Evolutionary conservation across 2,888 invertebrate genomes (phyloP).

Genomic region (Auanema freiburgensis): DNA sequence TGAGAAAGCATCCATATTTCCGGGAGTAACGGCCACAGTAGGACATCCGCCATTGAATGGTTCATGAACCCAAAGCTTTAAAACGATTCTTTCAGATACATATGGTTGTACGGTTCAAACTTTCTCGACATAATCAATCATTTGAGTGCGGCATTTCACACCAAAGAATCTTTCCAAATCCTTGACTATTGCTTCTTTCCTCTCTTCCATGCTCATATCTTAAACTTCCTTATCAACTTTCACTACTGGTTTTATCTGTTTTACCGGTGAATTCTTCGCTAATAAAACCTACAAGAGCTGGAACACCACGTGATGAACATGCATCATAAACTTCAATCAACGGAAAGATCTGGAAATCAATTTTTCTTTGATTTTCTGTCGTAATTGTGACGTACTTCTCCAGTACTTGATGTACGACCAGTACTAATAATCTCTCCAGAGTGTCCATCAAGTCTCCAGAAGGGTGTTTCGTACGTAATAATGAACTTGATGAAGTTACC

Average conservation of each 20-base stretch:
- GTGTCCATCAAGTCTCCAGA: slow-evolving; percentile 66
- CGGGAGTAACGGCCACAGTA: slow-evolving; percentile 64
- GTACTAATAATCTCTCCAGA: slow-evolving; percentile 65
- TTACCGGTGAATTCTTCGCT: slow-evolving; percentile 34
- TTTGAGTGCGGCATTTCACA: slow-evolving; percentile 30
- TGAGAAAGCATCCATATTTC: slow-evolving; percentile 44
- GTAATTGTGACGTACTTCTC: slow-evolving; percentile 27
- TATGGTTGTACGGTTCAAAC: slow-evolving; percentile 21
- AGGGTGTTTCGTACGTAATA: slow-evolving; percentile 65
- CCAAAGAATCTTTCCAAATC: slow-evolving; percentile 46
- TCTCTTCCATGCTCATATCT: slow-evolving; percentile 48
- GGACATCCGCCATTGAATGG: slow-evolving; percentile 67
- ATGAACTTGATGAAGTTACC: slow-evolving; percentile 65
- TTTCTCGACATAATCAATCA: slow-evolving; percentile 63
- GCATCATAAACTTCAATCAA: slow-evolving; percentile 35
- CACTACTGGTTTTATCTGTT: neutral
- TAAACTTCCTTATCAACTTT: slow-evolving; percentile 2
- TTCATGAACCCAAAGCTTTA: slow-evolving; percentile 65
- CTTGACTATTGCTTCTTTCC: slow-evolving; percentile 65
- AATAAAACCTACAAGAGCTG: slow-evolving; percentile 66
- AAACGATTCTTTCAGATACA: neutral
- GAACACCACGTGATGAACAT: slow-evolving; percentile 53
- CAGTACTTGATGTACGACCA: slow-evolving; percentile 29
- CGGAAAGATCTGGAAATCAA: slow-evolving; percentile 23
- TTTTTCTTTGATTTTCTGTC: too few relatives aligned